Evolutionary conservation across 2,888 invertebrate genomes (phyloP), one percentile per base, ranked within the genome.

Genomic region (Theretra japonica): DNA sequence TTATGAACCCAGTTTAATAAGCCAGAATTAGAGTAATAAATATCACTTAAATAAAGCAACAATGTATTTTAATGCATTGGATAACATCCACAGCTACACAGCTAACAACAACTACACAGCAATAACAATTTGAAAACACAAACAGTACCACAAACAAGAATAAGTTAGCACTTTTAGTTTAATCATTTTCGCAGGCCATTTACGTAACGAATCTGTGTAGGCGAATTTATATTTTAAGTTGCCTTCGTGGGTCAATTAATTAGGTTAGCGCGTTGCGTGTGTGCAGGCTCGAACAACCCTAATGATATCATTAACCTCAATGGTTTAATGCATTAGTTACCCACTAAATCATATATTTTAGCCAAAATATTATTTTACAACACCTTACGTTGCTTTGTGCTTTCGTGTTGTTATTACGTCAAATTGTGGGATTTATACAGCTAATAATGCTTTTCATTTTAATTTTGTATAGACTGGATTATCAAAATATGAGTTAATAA

Each of bases 201-300:
- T 48, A 23, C 48, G 65, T 65, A 65, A 65, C 65, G 65, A 65
- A 65, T 65, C 65, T 65, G 48, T 65, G 65, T 48, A 65, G 65
- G 48, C 17, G 41, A 65, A 65, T 65, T 65, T 65, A 65, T 65
- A 65, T 65, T 65, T 65, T 48, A 65, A 33, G 58, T 57, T 58
- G 58, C 69, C 53, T 72, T 53, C 72, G 69, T 72, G 60, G 59
- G 68, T 60, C 72, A 69, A 72, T 72, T 72, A 73, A 73, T 72
- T 72, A 73, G 71, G 71, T 73, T 72, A 69, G 70, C 58, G 30
- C 65, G 58, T 73, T 72, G 73, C 72, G 72, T 72, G 73, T 73
- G 68, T 73, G 65, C 68, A 73, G 23, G 70, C 70, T 70, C 53
- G 71, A 73, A 70, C 70, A 73, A 69, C 68, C 53, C 53, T 72